A percentile compares a stretch with the other conserved stretches of the same genome.
These are phyloP conservation scores for Cetonia aurata DNA, from an alignment of 2,888 invertebrate species.

Conservation along the genomic window DNA sequence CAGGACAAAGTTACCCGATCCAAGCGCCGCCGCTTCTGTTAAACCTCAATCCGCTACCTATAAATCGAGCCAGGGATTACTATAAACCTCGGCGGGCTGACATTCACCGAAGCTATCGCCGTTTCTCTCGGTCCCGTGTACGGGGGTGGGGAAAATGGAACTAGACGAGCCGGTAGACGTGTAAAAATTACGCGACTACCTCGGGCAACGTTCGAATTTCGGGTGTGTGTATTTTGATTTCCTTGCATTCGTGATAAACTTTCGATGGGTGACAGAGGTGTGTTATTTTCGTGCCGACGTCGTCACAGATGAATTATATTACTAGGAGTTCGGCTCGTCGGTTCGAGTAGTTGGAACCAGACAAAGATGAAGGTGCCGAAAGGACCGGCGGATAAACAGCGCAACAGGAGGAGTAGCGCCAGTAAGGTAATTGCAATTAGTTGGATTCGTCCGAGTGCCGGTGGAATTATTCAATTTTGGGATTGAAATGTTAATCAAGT, in stretches of 20 bases:
- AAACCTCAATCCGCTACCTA: slow-evolving; percentile 5
- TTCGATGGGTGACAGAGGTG: slow-evolving; percentile 37
- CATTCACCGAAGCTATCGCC: slow-evolving; percentile 21
- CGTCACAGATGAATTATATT: slow-evolving; percentile 15
- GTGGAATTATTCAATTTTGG: too few relatives aligned
- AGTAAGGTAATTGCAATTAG: slow-evolving; percentile 21
- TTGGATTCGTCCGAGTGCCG: background rate
- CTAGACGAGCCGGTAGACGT: slow-evolving; percentile 9
- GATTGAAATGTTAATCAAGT: too few relatives aligned
- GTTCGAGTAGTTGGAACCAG: background rate
- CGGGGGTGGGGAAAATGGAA: slow-evolving; percentile 15
- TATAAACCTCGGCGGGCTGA: background rate
- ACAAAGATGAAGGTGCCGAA: slow-evolving; percentile 36
- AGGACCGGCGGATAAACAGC: slow-evolving; percentile 13
- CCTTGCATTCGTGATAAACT: slow-evolving; percentile 41
- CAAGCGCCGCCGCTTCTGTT: background rate
- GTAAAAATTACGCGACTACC: background rate
- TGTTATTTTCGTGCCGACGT: slow-evolving; percentile 21
- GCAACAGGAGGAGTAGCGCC: slow-evolving; percentile 4
- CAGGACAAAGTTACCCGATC: background rate
- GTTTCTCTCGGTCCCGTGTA: slow-evolving; percentile 27
- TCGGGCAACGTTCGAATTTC: slow-evolving; percentile 10
- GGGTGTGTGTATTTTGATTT: slow-evolving; percentile 38
- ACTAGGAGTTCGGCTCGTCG: slow-evolving; percentile 10
- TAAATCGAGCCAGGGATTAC: background rate